Conservation (phyloP, 2,888 invertebrate species). For the Theretra japonica region DNA sequence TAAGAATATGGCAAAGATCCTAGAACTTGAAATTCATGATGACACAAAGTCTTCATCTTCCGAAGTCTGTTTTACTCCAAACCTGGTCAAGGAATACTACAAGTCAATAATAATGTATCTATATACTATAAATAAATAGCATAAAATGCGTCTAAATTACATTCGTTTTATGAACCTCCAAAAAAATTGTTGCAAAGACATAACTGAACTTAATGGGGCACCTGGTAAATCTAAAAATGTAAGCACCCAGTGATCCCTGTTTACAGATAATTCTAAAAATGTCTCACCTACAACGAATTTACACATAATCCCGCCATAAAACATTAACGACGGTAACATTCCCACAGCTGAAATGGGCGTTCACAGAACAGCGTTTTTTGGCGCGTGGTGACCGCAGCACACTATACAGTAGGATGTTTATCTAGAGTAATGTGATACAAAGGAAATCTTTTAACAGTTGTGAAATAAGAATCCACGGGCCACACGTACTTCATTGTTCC, state of each 20-base stretch:
- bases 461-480: constrained; percentile 11
- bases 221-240: not conserved
- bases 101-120: no score
- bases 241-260: not conserved
- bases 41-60: no score
- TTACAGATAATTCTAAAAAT: not conserved
- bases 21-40: no score
- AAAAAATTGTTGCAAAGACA: no score
- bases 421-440: constrained; percentile 57
- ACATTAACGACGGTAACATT: not conserved
- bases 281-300: not conserved
- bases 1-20: no score
- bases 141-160: no score
- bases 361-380: constrained; percentile 10
- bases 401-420: constrained; percentile 50
- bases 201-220: no score
- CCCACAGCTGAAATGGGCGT: constrained; percentile 3
- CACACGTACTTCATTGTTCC: constrained; percentile 16
- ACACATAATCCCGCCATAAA: not conserved
- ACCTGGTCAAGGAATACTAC: no score
- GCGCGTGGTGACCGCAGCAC: constrained; percentile 24
- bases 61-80: no score
- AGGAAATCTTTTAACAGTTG: constrained; percentile 25
- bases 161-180: no score
- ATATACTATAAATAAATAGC: no score